Conservation (phyloP, 2,797 vertebrate genomes). For the Loriculus beryllinus region DNA sequence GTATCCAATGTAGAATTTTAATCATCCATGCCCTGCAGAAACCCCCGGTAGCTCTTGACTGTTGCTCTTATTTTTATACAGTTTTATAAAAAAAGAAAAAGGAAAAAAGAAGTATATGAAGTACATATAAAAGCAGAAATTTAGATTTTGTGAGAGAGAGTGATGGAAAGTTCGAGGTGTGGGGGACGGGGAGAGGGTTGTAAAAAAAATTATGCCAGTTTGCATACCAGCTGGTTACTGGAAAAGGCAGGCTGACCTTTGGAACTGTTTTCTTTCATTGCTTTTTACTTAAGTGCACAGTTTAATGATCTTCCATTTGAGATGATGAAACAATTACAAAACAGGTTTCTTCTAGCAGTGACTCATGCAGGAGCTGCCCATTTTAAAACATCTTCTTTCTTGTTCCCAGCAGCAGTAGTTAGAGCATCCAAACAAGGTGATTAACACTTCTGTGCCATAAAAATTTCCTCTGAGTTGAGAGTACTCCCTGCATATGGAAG, state of each 20-base stretch:
- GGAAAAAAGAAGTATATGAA: slow-evolving; percentile 27
- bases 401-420: neutral
- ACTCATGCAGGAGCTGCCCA: neutral
- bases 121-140: slow-evolving; percentile 59
- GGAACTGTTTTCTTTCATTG: neutral
- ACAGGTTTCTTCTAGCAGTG: neutral
- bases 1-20: neutral
- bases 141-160: slow-evolving; percentile 63
- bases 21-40: neutral
- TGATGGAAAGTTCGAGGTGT: slow-evolving; percentile 22
- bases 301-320: slow-evolving; percentile 37
- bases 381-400: neutral
- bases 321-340: neutral
- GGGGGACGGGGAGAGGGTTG: neutral
- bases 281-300: slow-evolving; percentile 25
- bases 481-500: neutral
- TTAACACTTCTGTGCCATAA: neutral
- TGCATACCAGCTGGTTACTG: slow-evolving; percentile 85
- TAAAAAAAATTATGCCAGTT: slow-evolving; percentile 66
- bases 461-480: neutral
- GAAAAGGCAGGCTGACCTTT: slow-evolving; percentile 68
- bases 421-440: neutral
- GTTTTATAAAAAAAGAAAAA: slow-evolving; percentile 60
- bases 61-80: slow-evolving; percentile 74
- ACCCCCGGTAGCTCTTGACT: neutral